Percentiles rank a stretch among this genome's conserved stretches.
Conservation (phyloP, 37 sponge, comb jelly and placozoan genomes). For the Mnemiopsis leidyi region DNA sequence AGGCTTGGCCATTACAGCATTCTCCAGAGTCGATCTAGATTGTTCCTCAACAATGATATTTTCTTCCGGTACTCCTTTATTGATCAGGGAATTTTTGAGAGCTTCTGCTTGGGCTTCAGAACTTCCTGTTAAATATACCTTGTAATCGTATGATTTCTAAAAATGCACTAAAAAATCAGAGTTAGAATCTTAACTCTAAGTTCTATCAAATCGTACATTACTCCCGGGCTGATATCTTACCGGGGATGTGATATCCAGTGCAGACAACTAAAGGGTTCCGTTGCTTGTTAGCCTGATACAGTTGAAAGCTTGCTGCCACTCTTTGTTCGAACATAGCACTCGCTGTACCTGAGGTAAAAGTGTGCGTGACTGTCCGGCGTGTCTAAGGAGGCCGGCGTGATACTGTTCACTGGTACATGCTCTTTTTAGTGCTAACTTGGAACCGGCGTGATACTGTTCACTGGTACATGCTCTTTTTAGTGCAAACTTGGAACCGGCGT, state of each 20-base stretch:
- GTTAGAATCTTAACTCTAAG: too few relatives aligned
- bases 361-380: not conserved
- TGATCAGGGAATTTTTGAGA: not conserved
- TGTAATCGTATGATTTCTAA: too few relatives aligned
- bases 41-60: not conserved
- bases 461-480: too few relatives aligned
- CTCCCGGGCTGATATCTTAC: too few relatives aligned
- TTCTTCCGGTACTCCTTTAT: not conserved
- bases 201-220: too few relatives aligned
- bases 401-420: too few relatives aligned
- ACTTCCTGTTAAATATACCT: too few relatives aligned
- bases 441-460: too few relatives aligned
- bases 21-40: conserved; percentile 25
- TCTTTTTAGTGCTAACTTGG: too few relatives aligned
- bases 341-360: not conserved
- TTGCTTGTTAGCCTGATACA: not conserved
- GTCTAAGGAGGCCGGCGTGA: too few relatives aligned
- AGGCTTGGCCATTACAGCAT: conserved; percentile 22
- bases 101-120: not conserved
- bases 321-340: not conserved
- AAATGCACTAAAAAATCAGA: too few relatives aligned
- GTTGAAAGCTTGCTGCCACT: not conserved
- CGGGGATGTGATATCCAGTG: conserved; percentile 26
- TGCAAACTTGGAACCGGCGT: too few relatives aligned
- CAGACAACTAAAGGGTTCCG: conserved; percentile 16